Conservation (phyloP, 2,113 vertebrate genomes). For the Chiloscyllium plagiosum region DNA sequence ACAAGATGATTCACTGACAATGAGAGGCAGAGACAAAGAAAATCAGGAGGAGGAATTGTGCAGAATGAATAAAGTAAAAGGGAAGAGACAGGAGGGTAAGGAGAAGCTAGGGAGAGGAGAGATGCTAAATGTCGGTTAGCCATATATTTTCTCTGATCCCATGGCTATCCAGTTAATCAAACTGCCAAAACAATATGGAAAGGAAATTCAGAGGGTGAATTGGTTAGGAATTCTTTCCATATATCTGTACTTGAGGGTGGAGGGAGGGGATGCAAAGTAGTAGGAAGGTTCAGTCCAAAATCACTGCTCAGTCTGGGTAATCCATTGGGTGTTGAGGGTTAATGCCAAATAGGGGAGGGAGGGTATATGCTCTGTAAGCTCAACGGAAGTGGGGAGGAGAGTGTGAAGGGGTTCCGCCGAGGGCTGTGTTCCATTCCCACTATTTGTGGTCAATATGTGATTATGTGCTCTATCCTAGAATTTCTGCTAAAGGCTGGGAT, state of each 20-base stretch:
- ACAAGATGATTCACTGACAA: neutral
- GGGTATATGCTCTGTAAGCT: too few species aligned
- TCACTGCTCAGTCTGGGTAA: neutral
- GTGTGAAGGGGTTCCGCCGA: neutral
- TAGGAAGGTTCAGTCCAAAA: neutral
- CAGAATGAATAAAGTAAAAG: neutral
- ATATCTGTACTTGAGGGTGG: neutral
- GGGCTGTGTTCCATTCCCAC: neutral
- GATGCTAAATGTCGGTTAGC: neutral
- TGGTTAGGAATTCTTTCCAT: neutral
- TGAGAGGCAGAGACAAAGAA: neutral
- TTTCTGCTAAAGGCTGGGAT: neutral
- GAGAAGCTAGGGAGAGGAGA: neutral
- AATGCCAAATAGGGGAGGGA: too few species aligned
- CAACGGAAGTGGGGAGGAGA: neutral
- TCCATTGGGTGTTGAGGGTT: neutral
- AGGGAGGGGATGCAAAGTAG: neutral
- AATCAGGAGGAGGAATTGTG: neutral
- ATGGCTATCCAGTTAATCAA: neutral
- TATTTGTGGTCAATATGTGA: neutral
- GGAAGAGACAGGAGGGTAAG: neutral
- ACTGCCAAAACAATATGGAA: neutral
- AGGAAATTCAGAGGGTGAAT: neutral
- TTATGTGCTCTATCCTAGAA: neutral
- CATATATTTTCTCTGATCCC: neutral